Evolutionary conservation across 1,140 invertebrate genomes (phyloP).

Genomic region (Triops cancriformis): DNA sequence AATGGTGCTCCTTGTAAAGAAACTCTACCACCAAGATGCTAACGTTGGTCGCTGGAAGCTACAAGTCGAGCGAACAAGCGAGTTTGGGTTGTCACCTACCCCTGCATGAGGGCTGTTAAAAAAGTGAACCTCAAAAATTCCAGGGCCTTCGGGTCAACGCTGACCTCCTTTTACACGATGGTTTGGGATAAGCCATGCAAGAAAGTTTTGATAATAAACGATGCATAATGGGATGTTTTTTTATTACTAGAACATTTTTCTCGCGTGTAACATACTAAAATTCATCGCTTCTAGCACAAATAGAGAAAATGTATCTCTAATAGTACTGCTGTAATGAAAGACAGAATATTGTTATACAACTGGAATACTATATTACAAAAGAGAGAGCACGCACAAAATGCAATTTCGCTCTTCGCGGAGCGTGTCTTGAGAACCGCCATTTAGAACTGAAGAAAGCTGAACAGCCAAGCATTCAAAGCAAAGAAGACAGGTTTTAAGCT

Average conservation of each 20-base stretch:
- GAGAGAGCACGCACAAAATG: not conserved
- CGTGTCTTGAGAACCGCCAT: not conserved
- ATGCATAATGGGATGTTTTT: not conserved
- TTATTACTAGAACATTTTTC: not conserved
- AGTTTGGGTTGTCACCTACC: not conserved
- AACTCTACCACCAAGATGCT: not conserved
- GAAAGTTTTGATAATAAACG: not conserved
- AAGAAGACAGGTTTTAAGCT: constrained; percentile 6
- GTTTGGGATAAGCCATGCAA: not conserved
- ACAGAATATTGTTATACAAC: not conserved
- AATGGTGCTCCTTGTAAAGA: not conserved
- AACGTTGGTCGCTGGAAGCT: not conserved
- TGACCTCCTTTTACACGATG: not conserved
- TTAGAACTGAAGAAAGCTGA: not conserved
- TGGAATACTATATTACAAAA: not conserved
- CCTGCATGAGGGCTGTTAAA: not conserved
- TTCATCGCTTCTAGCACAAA: too few species aligned
- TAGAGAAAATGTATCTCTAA: too few species aligned
- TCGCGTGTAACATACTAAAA: too few species aligned
- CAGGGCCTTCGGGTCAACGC: not conserved
- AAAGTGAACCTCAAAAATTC: not conserved
- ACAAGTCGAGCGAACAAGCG: not conserved
- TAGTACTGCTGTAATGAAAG: not conserved
- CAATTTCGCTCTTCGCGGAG: not conserved
- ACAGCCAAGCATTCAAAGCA: not conserved